Evolutionary conservation across 2,113 vertebrate genomes (phyloP).

Genomic region (Microtus oregoni): DNA sequence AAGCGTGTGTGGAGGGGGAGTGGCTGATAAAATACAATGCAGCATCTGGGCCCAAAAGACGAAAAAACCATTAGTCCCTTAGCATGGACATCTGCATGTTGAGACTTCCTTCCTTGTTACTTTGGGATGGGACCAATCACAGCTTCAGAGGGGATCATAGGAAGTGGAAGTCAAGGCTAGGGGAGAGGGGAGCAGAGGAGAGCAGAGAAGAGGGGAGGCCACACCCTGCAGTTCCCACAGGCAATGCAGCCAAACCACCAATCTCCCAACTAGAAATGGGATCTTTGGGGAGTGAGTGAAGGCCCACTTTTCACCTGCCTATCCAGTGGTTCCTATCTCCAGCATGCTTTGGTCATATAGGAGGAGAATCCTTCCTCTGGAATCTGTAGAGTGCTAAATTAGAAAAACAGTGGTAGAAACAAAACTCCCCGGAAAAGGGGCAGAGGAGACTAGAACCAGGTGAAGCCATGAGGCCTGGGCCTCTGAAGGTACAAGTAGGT

Average conservation of each 20-base stretch:
- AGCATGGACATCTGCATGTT: fast-evolving
- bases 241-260: not conserved
- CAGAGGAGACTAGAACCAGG: not conserved
- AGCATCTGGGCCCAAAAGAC: not conserved
- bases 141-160: not conserved
- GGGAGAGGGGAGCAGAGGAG: not conserved
- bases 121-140: not conserved
- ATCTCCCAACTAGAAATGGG: not conserved
- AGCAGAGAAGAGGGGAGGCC: not conserved
- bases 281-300: not conserved
- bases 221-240: fast-evolving
- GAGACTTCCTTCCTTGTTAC: not conserved
- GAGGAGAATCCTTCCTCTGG: not conserved
- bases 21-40: not conserved
- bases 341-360: not conserved
- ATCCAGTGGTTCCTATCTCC: not conserved
- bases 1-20: not conserved
- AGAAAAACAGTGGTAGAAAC: not conserved
- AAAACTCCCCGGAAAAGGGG: not conserved
- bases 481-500: not conserved
- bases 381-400: not conserved
- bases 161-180: not conserved
- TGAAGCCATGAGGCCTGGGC: not conserved
- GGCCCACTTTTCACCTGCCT: not conserved
- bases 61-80: too few relatives aligned